Conservation (phyloP, 1,140 invertebrate genomes). For the Neelides sp. region DNA sequence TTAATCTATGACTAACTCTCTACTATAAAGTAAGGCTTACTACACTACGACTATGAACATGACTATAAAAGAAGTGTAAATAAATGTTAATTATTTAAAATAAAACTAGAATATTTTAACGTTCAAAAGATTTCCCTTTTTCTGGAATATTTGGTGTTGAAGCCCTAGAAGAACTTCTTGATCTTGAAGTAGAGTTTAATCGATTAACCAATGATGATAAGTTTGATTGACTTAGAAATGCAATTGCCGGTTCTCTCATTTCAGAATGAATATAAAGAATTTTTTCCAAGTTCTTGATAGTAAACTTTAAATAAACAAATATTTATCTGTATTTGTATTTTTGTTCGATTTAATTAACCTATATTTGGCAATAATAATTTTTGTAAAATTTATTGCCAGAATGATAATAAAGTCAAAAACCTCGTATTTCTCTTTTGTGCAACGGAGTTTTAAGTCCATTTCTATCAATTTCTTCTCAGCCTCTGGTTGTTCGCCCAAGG, state of each 20-base stretch:
- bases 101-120: too few relatives aligned
- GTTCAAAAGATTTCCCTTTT: too few relatives aligned
- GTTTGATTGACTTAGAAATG: too few relatives aligned
- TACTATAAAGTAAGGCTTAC: too few relatives aligned
- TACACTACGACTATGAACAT: too few relatives aligned
- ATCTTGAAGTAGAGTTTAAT: too few relatives aligned
- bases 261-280: constrained; percentile 4
- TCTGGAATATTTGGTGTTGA: too few relatives aligned
- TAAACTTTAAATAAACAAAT: constrained; percentile 8
- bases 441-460: constrained; percentile 16
- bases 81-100: too few relatives aligned
- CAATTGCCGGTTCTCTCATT: neutral
- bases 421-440: constrained; percentile 18
- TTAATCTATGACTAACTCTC: too few relatives aligned
- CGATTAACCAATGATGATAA: too few relatives aligned
- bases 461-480: constrained; percentile 14
- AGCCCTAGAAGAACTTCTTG: too few relatives aligned
- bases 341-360: neutral
- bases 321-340: neutral
- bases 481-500: constrained; percentile 9
- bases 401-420: neutral
- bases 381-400: neutral
- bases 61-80: too few relatives aligned
- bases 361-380: neutral
- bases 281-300: constrained; percentile 11